Percentiles rank a stretch among this genome's conserved stretches.
phyloP scores from a whole-genome alignment of 2,113 vertebrate genomes.

The Narcine bancroftii region DNA sequence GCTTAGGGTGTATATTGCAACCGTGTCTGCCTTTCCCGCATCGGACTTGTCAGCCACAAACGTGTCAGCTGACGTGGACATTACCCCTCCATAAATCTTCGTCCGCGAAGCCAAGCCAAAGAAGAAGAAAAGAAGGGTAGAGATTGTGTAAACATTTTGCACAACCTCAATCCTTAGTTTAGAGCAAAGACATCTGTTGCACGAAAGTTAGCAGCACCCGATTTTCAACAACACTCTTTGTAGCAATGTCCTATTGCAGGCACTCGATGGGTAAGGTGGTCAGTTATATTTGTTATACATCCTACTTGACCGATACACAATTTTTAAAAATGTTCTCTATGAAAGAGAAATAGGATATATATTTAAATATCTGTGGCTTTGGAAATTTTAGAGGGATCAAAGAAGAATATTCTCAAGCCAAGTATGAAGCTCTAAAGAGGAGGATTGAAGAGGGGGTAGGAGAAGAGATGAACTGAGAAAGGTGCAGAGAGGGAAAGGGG shows the following conservation, averaged over 20 bases:
- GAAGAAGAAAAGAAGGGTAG: too few species aligned
- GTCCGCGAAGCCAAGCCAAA: too few species aligned
- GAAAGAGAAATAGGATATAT: constrained; percentile 13
- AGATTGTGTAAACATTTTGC: not conserved
- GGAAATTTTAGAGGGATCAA: not conserved
- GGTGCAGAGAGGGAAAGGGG: not conserved
- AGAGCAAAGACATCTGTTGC: too few species aligned
- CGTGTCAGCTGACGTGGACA: too few species aligned
- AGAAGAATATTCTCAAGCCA: not conserved
- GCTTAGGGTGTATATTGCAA: not conserved
- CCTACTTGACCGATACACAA: not conserved
- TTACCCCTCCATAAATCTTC: too few species aligned
- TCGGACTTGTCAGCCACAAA: too few species aligned
- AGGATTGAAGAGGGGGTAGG: not conserved
- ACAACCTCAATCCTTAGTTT: not conserved
- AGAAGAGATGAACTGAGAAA: not conserved
- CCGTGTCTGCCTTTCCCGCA: too few species aligned
- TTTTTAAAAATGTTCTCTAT: not conserved
- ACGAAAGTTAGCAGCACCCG: not conserved
- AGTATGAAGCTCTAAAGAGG: not conserved
- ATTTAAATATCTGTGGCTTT: not conserved
- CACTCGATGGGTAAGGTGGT: not conserved
- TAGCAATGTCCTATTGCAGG: not conserved
- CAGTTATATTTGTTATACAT: not conserved
- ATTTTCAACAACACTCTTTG: not conserved